Base-by-base conservation (phyloP, 2,113 vertebrate genomes). In the Meriones unguiculatus region DNA sequence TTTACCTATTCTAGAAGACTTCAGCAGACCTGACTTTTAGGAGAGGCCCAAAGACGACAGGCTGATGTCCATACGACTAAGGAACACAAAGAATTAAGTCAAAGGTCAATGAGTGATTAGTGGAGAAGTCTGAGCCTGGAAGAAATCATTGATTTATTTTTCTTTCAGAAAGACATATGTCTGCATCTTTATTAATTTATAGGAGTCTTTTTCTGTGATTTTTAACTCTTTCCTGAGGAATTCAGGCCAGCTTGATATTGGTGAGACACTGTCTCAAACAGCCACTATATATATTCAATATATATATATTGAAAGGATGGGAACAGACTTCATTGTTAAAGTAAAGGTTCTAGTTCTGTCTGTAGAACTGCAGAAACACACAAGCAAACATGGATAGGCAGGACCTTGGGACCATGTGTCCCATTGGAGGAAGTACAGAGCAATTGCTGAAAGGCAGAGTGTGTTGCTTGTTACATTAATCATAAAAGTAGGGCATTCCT, bases 171-270 rank as follows among this genome's bases (percentile, higher is more conserved):
- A 70, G 10, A 62, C 32, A 78, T 64, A 35, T 82, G 41, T 59
- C 72, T 91, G 46, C 46, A 38, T 46, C 24, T 20, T 73, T 81
- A 28, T 87, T 92, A 78, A 28, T 70, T 80, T 85, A 52, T 65
- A 65, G 62, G n/a, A 90, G 3, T 75, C 14, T 92, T 50, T 90
- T 76, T 90, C 59, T 80, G 70, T 28, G 32, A 62, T 59, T 86
- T 57, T 95, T 72, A 90, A 76, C 54, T 94, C 91, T 76, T 93
- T 93, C 17, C n/a, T 57, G 2, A 90, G 50, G 86, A 41, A 6
- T 84, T 64, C 24, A 41, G 81, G 22, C 24, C 62, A 62, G 12
- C 24, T 85, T 30, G n/a, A 84, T 30, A 10, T 38, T 38, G 57
- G 35, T 62, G 2, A 82, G 35, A 82, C 80, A 18, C 76, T 82